phyloP scores from a whole-genome alignment of 2,888 invertebrate species.

The Tillus elongatus region DNA sequence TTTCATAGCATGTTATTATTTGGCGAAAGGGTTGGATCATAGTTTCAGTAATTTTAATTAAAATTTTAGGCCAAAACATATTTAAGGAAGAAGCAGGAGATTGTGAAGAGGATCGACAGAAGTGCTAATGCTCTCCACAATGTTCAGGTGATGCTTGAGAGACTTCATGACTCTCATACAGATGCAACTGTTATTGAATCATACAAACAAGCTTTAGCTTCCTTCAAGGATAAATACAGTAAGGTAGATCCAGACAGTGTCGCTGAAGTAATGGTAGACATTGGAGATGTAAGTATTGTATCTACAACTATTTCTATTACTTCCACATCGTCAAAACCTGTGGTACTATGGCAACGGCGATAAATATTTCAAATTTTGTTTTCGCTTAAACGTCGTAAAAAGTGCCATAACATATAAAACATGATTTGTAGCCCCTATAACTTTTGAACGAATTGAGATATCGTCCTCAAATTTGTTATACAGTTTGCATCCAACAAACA shows the following conservation, averaged over 20 bases:
- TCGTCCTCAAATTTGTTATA: no score
- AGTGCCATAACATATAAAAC: no score
- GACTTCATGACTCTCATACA: slow-evolving; percentile 50
- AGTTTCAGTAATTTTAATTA: no score
- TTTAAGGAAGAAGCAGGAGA: slow-evolving; percentile 52
- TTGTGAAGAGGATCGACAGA: slow-evolving; percentile 48
- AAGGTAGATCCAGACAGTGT: slow-evolving; percentile 61
- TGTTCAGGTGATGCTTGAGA: slow-evolving; percentile 49
- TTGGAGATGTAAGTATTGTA: slow-evolving; percentile 38
- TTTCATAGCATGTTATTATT: slow-evolving; percentile 4
- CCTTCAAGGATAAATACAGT: slow-evolving; percentile 55
- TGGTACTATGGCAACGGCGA: no score
- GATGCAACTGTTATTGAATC: slow-evolving; percentile 50
- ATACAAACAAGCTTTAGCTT: slow-evolving; percentile 57
- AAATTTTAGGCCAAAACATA: slow-evolving; percentile 53
- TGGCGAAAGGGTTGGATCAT: slow-evolving; percentile 35
- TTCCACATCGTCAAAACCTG: no score
- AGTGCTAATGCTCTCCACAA: slow-evolving; percentile 50
- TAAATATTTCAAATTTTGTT: no score
- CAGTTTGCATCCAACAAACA: no score
- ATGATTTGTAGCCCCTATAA: no score
- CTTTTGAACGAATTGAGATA: no score
- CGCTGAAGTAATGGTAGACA: slow-evolving; percentile 61
- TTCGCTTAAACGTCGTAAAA: no score
- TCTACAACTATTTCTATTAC: no score